A percentile compares a stretch with the other conserved stretches of the same genome.
Conservation (phyloP, 2,888 invertebrate genomes). For the Oxystoma pomonae region DNA sequence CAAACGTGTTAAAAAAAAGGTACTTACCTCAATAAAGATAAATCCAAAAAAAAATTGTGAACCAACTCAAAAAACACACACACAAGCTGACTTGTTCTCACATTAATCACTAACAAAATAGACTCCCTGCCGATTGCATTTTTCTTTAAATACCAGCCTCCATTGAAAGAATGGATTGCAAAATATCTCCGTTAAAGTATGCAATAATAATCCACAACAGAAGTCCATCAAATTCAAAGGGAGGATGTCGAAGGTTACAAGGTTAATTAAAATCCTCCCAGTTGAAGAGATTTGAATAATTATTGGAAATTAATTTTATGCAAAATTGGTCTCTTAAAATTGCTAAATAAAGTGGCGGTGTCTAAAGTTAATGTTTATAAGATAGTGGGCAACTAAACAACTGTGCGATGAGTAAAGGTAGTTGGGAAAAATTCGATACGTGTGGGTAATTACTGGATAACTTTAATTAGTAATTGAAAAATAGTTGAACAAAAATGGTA, state of each 20-base stretch:
- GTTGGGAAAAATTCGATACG: no score
- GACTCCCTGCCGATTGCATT: not conserved
- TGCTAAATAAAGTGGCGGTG: not conserved
- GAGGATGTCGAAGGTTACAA: not conserved
- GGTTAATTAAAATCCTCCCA: not conserved
- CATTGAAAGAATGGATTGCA: not conserved
- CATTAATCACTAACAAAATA: not conserved
- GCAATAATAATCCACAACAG: not conserved
- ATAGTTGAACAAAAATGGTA: no score
- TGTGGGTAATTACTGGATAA: no score
- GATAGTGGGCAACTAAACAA: no score
- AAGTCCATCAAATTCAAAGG: not conserved
- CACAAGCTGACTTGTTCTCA: not conserved
- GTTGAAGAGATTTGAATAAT: not conserved
- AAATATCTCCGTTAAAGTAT: not conserved
- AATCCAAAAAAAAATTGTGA: no score
- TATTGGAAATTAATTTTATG: not conserved
- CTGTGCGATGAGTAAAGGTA: no score
- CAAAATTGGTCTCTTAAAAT: not conserved
- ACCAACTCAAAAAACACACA: no score
- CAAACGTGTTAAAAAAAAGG: no score
- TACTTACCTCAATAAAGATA: no score
- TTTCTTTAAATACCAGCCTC: not conserved
- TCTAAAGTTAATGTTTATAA: no score
- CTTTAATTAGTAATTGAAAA: no score